A percentile compares a stretch with the other conserved stretches of the same genome.
Conservation (phyloP, 2,888 invertebrate genomes). For the Nemotelus nigrinus region DNA sequence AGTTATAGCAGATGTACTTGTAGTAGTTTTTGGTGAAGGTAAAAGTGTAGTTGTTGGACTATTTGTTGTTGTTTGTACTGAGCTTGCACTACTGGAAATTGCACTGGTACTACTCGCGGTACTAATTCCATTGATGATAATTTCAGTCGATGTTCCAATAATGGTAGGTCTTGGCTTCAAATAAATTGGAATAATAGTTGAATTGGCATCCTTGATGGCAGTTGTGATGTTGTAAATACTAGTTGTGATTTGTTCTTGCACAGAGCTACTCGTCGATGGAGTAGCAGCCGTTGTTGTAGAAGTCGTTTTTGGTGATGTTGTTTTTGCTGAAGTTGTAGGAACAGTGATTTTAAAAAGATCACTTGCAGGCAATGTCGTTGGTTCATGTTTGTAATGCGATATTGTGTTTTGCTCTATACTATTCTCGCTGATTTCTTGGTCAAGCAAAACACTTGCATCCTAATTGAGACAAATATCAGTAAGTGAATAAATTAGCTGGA, state of each 20-base stretch:
- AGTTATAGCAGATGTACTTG: conserved; percentile 54
- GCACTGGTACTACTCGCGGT: conserved; percentile 41
- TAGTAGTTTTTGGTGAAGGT: conserved; percentile 50
- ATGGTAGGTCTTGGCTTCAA: conserved; percentile 34
- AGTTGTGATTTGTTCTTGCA: conserved; percentile 17
- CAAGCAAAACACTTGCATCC: conserved; percentile 58
- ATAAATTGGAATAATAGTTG: conserved; percentile 31
- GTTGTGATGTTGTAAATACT: conserved; percentile 30
- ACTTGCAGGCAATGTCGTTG: conserved; percentile 60
- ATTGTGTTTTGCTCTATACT: conserved; percentile 66
- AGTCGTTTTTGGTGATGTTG: conserved; percentile 59
- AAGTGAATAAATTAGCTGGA: conserved; percentile 3
- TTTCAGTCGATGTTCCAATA: conserved; percentile 38
- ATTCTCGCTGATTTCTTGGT: conserved; percentile 64
- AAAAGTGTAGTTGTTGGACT: conserved; percentile 43
- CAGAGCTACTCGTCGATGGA: conserved; percentile 44
- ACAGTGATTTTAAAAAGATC: conserved; percentile 60
- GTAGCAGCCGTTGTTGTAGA: conserved; percentile 46
- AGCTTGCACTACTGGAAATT: conserved; percentile 39
- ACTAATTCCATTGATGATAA: conserved; percentile 48
- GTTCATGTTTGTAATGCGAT: conserved; percentile 62
- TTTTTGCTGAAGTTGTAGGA: conserved; percentile 46
- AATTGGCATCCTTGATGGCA: conserved; percentile 30
- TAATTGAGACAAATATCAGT: conserved; percentile 43
- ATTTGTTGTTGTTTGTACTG: conserved; percentile 51